These are phyloP conservation scores for Myripristis jacobus DNA, from an alignment of 2,797 vertebrate genomes.

Conservation along the genomic window DNA sequence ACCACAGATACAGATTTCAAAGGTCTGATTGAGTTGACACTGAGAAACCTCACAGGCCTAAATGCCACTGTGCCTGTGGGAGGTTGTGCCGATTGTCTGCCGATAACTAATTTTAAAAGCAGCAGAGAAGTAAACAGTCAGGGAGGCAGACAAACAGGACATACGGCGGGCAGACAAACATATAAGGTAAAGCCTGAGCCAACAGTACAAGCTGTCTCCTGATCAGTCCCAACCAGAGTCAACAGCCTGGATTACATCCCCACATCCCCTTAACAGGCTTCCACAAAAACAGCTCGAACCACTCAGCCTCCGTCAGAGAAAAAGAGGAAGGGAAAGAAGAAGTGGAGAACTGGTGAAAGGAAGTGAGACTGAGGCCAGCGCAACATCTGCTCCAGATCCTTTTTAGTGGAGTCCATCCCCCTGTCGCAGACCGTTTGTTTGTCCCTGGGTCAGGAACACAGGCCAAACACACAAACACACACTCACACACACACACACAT, in stretches of 20 bases:
- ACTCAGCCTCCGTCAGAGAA: constrained; percentile 56
- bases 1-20: constrained; percentile 48
- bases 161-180: constrained; percentile 63
- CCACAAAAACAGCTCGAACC: constrained; percentile 59
- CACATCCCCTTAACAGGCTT: constrained; percentile 36
- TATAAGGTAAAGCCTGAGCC: constrained; percentile 37
- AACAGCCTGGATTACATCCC: constrained; percentile 57
- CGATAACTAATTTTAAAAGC: constrained; percentile 20
- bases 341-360: constrained; percentile 79
- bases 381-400: constrained; percentile 84
- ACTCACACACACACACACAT: constrained; percentile 21
- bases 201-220: constrained; percentile 53
- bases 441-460: constrained; percentile 68
- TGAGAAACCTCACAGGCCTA: constrained; percentile 2
- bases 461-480: constrained; percentile 48
- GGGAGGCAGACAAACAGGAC: constrained; percentile 37
- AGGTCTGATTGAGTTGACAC: constrained; percentile 14
- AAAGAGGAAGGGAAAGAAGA: constrained; percentile 86
- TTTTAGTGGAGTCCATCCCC: constrained; percentile 65
- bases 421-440: constrained; percentile 72
- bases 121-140: constrained; percentile 29
- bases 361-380: constrained; percentile 82
- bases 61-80: constrained; percentile 6
- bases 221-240: constrained; percentile 42
- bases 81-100: constrained; percentile 24